Base-by-base conservation (phyloP, 2,888 invertebrate genomes). In the Lycocerus yunnanus region DNA sequence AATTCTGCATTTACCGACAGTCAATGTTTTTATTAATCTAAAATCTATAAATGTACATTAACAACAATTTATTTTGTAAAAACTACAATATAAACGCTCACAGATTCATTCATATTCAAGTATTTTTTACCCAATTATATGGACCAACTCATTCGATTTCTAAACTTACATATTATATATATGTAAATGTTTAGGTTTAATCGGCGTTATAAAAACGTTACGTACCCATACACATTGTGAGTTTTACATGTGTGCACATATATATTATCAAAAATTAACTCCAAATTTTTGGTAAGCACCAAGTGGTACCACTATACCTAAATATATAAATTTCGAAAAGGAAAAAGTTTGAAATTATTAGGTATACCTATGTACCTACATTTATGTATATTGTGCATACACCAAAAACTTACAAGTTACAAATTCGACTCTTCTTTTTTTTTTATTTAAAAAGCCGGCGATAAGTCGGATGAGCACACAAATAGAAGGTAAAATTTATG, bases 1-100 rank as follows among this genome's bases (percentile, higher is more conserved):
- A 84, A 85, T 84, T 80, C 83, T 84, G 84, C 84, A 79, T 75
- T 69, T 73, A 78, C 84, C 84, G 43, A 43, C 43, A 84, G 84
- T 82, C 82, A 80, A 80, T 80, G 77, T 80, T 77, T 18, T 82
- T 82, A 76, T 70, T 63, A 71, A 68, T 58, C 73, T 73, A 73
- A 43, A 63, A 71, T 73, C 74, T 74, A 74, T 74, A 77, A 72
- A 74, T 77, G 68, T 75, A 75, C 75, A 77, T 75, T 73, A 71
- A 75, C 73, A 77, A 77, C 77, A 75, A 74, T 73, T 77, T 71
- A 73, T 73, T 43, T 73, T 73, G 72, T 77, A 77, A 72, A 76
- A 74, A 77, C 77, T 79, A 79, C 73, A 71, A 77, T 80, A 80
- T 78, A 80, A 79, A 80, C 79, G 75, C 78, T 75, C 79, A 71